Percentiles rank a stretch among this genome's conserved stretches.
These are phyloP conservation scores for Beaufortia kweichowensis DNA, from an alignment of 2,113 vertebrate species.

Conservation along the genomic window DNA sequence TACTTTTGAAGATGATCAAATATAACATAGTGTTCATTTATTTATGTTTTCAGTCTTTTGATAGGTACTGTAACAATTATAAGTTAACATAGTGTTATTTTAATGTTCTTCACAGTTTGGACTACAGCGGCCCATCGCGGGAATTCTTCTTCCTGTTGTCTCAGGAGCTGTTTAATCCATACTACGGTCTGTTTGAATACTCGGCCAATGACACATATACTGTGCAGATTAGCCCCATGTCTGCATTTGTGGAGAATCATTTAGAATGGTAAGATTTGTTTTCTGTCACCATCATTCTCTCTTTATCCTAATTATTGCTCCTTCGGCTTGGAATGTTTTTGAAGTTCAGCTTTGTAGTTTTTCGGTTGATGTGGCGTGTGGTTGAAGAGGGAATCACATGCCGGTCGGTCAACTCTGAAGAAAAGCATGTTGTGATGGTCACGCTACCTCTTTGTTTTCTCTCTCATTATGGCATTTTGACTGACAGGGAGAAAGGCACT, in stretches of 20 bases:
- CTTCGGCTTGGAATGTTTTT: constrained; percentile 6
- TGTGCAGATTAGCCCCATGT: constrained; percentile 99
- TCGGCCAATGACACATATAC: constrained; percentile 98
- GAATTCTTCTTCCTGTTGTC: constrained; percentile 99
- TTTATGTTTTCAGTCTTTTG: too few species aligned
- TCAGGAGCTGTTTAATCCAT: constrained; percentile 98
- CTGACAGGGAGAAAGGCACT: constrained; percentile 6
- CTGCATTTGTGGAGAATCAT: constrained; percentile 97
- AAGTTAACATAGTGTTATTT: background rate
- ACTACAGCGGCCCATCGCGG: constrained; percentile 95
- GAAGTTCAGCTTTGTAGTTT: constrained; percentile 22
- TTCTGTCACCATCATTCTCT: background rate
- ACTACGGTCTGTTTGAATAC: constrained; percentile 97
- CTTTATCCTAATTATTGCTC: background rate
- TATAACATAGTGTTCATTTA: too few species aligned
- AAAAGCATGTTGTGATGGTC: constrained; percentile 23
- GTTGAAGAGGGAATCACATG: constrained; percentile 18
- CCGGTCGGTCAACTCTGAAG: constrained; percentile 19
- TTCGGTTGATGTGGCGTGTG: constrained; percentile 32
- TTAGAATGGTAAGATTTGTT: constrained; percentile 85
- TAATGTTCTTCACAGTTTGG: constrained; percentile 78
- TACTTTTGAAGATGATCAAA: too few species aligned
- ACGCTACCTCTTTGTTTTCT: constrained; percentile 30
- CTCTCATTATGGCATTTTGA: constrained; percentile 15
- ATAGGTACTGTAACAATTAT: background rate